phyloP scores from a whole-genome alignment of 2,113 vertebrate species.

The Scortum barcoo region DNA sequence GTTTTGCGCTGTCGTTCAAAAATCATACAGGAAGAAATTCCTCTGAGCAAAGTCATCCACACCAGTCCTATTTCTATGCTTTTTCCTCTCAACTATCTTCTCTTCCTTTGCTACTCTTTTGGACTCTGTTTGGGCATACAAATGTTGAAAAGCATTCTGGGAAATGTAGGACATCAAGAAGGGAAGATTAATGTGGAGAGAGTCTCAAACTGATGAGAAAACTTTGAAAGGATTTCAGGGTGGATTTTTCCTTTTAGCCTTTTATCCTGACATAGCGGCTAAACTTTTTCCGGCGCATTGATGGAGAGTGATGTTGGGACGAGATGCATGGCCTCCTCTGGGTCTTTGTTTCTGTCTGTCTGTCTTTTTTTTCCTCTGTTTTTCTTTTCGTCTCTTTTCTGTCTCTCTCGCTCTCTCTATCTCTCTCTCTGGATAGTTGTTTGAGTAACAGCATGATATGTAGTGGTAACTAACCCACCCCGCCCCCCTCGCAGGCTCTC shows the following conservation, averaged over 20 bases:
- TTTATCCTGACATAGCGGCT: neutral
- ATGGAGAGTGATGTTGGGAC: neutral
- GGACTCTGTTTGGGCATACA: neutral
- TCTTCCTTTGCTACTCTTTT: neutral
- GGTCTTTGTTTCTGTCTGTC: conserved; percentile 27
- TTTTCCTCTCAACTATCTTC: neutral
- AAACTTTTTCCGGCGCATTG: neutral
- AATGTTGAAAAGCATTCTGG: conserved; percentile 4
- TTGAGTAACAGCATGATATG: conserved; percentile 85
- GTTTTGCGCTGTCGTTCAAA: neutral
- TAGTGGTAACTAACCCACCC: conserved; percentile 88
- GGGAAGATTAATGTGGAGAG: no score
- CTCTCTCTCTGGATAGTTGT: conserved; percentile 55
- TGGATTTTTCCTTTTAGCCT: conserved; percentile 21
- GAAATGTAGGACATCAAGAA: no score
- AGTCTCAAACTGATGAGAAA: neutral
- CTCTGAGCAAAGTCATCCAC: neutral
- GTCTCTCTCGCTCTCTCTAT: conserved; percentile 25
- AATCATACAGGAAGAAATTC: neutral
- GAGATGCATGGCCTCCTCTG: conserved; percentile 35
- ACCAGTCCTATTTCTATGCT: neutral
- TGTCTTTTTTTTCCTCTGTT: conserved; percentile 13
- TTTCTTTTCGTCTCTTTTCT: conserved; percentile 12
- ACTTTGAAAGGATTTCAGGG: neutral
- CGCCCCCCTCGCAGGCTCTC: conserved; percentile 93